Conservation (phyloP, 2,113 vertebrate species). For the Sinocyclocheilus anshuiensis region DNA sequence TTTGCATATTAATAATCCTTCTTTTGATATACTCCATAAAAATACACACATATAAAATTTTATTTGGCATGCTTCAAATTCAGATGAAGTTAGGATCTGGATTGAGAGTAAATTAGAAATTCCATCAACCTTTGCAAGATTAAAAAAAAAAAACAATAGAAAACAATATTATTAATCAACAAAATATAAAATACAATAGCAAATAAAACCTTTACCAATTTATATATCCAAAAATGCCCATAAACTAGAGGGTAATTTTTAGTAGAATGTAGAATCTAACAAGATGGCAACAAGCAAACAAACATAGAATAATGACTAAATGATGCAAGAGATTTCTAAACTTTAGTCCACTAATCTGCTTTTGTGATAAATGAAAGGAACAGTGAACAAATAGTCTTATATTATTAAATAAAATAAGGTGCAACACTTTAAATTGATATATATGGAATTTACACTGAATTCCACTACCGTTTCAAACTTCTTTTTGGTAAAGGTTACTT, state of each 20-base stretch:
- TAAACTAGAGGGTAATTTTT: background rate
- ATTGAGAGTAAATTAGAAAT: constrained; percentile 39
- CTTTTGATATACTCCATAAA: constrained; percentile 43
- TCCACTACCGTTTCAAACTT: background rate
- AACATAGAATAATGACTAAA: background rate
- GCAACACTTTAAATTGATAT: background rate
- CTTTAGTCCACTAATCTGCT: too few relatives aligned
- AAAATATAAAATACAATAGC: constrained; percentile 39
- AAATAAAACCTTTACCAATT: background rate
- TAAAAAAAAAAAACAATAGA: constrained; percentile 27
- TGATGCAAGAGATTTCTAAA: too few relatives aligned
- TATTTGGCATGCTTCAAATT: constrained; percentile 46
- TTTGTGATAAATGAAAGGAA: too few relatives aligned
- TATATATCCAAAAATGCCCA: constrained; percentile 33
- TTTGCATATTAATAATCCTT: constrained; percentile 33
- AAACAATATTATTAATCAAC: constrained; percentile 16
- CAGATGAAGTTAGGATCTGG: constrained; percentile 37
- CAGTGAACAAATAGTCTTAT: too few relatives aligned
- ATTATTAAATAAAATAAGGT: too few relatives aligned
- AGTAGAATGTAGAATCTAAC: background rate
- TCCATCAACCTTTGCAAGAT: constrained; percentile 19
- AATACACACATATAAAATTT: constrained; percentile 45
- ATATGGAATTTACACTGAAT: constrained; percentile 18
- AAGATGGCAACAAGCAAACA: constrained; percentile 15
- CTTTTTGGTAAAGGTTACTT: background rate